A percentile compares a stretch with the other conserved stretches of the same genome.
Evolutionary conservation across 2,113 vertebrate genomes (phyloP).

Genomic region (Scomber colias): DNA sequence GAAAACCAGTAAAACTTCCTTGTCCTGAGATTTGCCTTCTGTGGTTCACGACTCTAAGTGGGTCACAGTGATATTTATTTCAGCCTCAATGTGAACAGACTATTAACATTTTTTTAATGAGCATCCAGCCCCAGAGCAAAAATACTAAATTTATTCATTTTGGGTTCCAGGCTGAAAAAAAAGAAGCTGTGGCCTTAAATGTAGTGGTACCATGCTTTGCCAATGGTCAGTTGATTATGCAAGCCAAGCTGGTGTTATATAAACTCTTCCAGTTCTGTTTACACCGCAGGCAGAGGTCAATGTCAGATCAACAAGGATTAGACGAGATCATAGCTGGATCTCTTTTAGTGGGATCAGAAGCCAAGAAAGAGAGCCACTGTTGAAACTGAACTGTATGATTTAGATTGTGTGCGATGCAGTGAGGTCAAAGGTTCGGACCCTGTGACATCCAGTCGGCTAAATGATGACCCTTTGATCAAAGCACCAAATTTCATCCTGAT

Average conservation of each 20-base stretch:
- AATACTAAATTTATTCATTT: conserved; percentile 18
- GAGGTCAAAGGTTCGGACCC: conserved; percentile 1
- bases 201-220: neutral
- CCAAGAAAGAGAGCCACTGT: neutral
- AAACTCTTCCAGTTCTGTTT: conserved; percentile 39
- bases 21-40: conserved; percentile 6
- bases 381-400: neutral
- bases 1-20: neutral
- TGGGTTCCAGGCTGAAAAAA: conserved; percentile 16
- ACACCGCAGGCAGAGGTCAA: conserved; percentile 38
- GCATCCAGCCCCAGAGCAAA: conserved; percentile 3
- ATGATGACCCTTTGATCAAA: conserved; percentile 20
- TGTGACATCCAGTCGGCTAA: neutral
- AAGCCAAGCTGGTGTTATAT: conserved; percentile 55
- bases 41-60: conserved; percentile 8
- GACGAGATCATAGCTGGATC: conserved; percentile 44
- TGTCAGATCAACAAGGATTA: conserved; percentile 49
- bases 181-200: conserved; percentile 22
- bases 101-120: conserved; percentile 45
- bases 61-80: conserved; percentile 28
- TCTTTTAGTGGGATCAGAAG: conserved; percentile 15
- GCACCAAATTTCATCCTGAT: conserved; percentile 5
- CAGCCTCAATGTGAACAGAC: neutral
- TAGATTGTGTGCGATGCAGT: conserved; percentile 1
- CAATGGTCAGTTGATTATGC: conserved; percentile 46